A percentile compares a stretch with the other conserved stretches of the same genome.
Evolutionary conservation across 2,888 invertebrate species (phyloP).

Genomic region (Lycaena phlaeas): DNA sequence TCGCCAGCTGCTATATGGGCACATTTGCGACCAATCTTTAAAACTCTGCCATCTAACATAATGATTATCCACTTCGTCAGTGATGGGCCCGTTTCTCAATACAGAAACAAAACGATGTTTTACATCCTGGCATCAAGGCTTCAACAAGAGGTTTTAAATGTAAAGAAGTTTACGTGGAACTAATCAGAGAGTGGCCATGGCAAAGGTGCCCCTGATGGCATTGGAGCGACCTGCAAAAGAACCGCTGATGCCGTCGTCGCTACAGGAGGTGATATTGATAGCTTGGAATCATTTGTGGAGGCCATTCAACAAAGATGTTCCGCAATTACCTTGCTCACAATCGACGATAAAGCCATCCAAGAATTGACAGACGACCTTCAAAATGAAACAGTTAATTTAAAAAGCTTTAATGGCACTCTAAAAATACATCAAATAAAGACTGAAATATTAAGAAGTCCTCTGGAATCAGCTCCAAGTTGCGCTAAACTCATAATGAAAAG

Average conservation of each 20-base stretch:
- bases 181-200: not conserved
- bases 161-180: not conserved
- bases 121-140: not conserved
- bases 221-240: not conserved
- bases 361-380: slow-evolving; percentile 12
- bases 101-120: not conserved
- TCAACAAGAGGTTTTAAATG: not conserved
- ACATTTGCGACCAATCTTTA: slow-evolving; percentile 30
- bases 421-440: slow-evolving; percentile 25
- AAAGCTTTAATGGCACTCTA: slow-evolving; percentile 18
- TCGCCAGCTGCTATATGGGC: slow-evolving; percentile 34
- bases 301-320: not conserved
- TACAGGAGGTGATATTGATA: not conserved
- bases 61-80: not conserved
- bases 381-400: slow-evolving; percentile 15
- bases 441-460: slow-evolving; percentile 34
- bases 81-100: not conserved
- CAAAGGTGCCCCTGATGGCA: not conserved
- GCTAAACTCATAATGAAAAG: slow-evolving; percentile 25
- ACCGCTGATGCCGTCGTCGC: not conserved
- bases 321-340: not conserved
- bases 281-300: not conserved
- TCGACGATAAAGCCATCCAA: not conserved
- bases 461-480: slow-evolving; percentile 29
- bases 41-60: slow-evolving; percentile 5